Evolutionary conservation across 2,888 invertebrate species (phyloP).

Genomic region (Campaea margaritaria): DNA sequence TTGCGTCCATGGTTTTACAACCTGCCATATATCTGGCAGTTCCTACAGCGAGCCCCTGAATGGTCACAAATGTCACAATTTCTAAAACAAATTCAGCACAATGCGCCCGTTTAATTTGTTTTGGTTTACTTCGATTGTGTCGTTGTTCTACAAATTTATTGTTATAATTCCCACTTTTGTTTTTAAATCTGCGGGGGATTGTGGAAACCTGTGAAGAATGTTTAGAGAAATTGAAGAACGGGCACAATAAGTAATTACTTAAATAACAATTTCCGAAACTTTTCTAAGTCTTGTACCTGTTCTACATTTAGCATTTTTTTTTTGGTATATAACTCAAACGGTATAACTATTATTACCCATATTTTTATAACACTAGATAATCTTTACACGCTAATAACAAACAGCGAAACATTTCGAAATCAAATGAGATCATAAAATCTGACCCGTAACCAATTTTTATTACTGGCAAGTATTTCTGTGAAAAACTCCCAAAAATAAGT

Average conservation of each 20-base stretch:
- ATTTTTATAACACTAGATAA: too few species aligned
- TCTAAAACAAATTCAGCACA: slow-evolving; percentile 55
- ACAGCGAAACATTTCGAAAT: too few species aligned
- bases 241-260: too few species aligned
- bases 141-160: slow-evolving; percentile 69
- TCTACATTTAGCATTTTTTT: too few species aligned
- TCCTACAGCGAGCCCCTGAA: slow-evolving; percentile 71
- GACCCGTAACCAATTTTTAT: too few species aligned
- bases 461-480: background rate
- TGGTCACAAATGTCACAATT: slow-evolving; percentile 53
- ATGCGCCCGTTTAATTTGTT: slow-evolving; percentile 75
- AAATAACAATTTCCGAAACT: too few species aligned
- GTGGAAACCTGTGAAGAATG: slow-evolving; percentile 25
- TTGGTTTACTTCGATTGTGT: slow-evolving; percentile 74
- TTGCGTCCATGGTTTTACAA: slow-evolving; percentile 67
- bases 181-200: slow-evolving; percentile 41
- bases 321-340: too few species aligned
- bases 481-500: background rate
- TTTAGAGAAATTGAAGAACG: too few species aligned
- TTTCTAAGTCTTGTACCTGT: too few species aligned
- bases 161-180: slow-evolving; percentile 59
- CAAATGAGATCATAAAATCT: too few species aligned
- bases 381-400: too few species aligned
- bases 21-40: slow-evolving; percentile 64
- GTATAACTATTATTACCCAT: too few species aligned